These are phyloP conservation scores for Galerucella pusilla DNA, from an alignment of 2,888 invertebrate species.

Conservation along the genomic window DNA sequence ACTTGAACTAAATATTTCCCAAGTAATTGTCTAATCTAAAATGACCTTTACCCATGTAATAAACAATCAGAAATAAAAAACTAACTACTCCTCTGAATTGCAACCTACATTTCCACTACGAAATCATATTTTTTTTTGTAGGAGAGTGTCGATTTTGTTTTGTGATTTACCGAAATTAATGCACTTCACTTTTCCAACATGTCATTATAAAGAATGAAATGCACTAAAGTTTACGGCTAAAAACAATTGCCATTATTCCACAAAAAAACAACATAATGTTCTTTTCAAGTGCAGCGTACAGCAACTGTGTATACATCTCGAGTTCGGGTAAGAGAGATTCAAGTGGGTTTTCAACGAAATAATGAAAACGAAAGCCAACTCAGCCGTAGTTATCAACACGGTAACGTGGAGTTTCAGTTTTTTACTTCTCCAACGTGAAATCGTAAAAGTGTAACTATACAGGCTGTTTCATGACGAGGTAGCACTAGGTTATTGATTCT, in stretches of 20 bases:
- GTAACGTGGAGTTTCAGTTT: background rate
- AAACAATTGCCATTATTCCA: conserved; percentile 47
- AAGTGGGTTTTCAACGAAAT: conserved; percentile 29
- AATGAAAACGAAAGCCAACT: conserved; percentile 29
- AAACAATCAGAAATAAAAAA: background rate
- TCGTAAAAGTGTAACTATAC: too few species aligned
- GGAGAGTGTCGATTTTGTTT: conserved; percentile 1
- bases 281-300: conserved; percentile 42
- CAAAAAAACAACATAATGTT: conserved; percentile 46
- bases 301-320: conserved; percentile 28
- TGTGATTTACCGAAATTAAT: conserved; percentile 36
- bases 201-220: conserved; percentile 37
- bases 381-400: conserved; percentile 9
- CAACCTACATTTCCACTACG: background rate
- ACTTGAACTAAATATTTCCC: too few species aligned
- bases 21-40: too few species aligned
- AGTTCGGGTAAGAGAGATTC: conserved; percentile 24
- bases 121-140: conserved; percentile 1
- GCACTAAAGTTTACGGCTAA: conserved; percentile 41
- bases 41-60: too few species aligned
- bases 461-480: too few species aligned
- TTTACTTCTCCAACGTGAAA: too few species aligned
- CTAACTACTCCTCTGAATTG: background rate
- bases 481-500: too few species aligned
- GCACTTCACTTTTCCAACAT: conserved; percentile 30